Base-by-base conservation (phyloP, 1,140 invertebrate species). In the Drosophila pandora region DNA sequence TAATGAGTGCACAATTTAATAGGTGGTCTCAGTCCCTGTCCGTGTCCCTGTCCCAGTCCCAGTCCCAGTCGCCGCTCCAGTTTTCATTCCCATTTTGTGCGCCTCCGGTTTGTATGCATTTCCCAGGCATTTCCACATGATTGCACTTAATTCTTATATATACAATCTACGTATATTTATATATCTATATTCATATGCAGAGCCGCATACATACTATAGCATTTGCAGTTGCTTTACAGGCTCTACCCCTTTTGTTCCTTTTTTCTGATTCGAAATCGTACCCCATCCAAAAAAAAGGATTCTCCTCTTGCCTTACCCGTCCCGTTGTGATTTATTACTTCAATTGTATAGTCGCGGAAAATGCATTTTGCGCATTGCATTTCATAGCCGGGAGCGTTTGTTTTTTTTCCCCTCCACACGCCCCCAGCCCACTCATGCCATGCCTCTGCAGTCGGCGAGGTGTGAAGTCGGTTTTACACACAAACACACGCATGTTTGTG, bases 311-410 rank as follows among this genome's bases (percentile, higher is more conserved):
- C 22, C 30, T 63, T 45, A 37, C 65, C 48, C 37, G 28, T 28
- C 23, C 28, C 25, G 12, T 39, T 48, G 78, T 87, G 82, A 87
- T 87, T 87, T 87, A 87, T 87, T 87, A 87, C 79, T 87, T 88
- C 82, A 85, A 85, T 85, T 85, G 82, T 85, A 79, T 85, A 87
- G 82, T 85, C 78, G 82, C 83, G 82, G 78, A 80, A 85, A 85
- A 85, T 85, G 82, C 82, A 85, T 85, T 85, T 84, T 87, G 82
- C 82, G 82, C 81, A 87, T 87, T 87, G 82, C 82, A 85, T 85
- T 85, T 87, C 82, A 85, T 87, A 82, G 82, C 82, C 76, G 62
- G 30, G 55, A 75, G 82, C 81, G 74, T 85, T 85, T 85, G 81
- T 87, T 87, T 43, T 87, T 87, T 67, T 45, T 34, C 49, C 47